Base-by-base conservation (phyloP, 2,113 vertebrate species). In the Athene noctua region DNA sequence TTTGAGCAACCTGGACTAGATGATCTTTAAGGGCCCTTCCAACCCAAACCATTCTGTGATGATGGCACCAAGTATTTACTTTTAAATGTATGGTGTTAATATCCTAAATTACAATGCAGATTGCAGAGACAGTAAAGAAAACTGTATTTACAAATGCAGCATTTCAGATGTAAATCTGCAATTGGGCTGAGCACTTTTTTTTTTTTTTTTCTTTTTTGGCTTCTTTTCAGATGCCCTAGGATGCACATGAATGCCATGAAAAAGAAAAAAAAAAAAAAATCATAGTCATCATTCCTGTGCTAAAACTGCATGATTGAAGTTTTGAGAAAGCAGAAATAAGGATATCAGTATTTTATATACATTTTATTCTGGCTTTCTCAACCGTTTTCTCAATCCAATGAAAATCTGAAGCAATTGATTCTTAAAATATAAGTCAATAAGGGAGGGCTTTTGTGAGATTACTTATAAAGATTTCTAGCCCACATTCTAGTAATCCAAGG, bases 391-490 rank as follows among this genome's bases (percentile, higher is more conserved):
- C 84, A 83, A 55, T 47, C 84, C 58, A 94, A 81, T 68, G 87
- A 66, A 78, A 95, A 94, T 90, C 67, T 78, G 52, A 93, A 90
- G 80, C 85, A 95, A 86, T 88, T 94, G 80, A 94, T 66, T 91
- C 91, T 82, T 71, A 95, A 96, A 95, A 90, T 80, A 20, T 52
- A 96, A 94, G 72, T 96, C 96, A 97, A 90, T 96, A 96, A 80
- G 44, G 44, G 74, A 97, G 62, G 81, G 58, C 72, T 90, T 93
- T 61, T 91, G 68, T 94, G 72, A 92, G 92, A 97, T 97, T 93
- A 96, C 73, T 96, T 94, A 84, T 67, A 91, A 95, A 97, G 91
- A 97, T 95, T 96, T 97, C 94, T 90, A 90, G 62, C 55, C 62
- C 67, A 61, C 75, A 75, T 84, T 88, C 63, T 30, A 86, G 40